Conservation (phyloP, 2,113 vertebrate genomes). For the Phyllostomus discolor region DNA sequence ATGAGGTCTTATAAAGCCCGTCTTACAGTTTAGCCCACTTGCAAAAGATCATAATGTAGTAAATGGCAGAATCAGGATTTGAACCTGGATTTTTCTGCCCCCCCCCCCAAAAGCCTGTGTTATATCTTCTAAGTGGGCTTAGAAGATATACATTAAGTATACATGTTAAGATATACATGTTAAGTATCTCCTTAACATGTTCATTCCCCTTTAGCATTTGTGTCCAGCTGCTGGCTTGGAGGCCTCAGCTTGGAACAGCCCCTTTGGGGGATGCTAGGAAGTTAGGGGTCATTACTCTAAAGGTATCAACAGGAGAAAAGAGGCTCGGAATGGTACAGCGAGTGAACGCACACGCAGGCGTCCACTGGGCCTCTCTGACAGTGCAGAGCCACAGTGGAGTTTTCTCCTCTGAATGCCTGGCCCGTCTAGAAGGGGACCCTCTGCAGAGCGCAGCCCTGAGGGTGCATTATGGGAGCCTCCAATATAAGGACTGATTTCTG, state of each 20-base stretch:
- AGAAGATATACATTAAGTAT: too few relatives aligned
- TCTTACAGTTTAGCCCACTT: background rate
- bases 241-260: background rate
- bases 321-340: accelerated
- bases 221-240: background rate
- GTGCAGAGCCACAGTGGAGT: accelerated
- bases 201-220: background rate
- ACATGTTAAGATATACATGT: too few relatives aligned
- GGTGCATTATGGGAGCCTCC: background rate
- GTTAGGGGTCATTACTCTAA: background rate
- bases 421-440: background rate
- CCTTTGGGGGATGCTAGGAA: background rate
- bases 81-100: background rate
- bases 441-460: background rate
- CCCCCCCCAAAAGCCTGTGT: background rate
- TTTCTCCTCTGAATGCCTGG: accelerated
- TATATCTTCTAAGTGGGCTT: background rate
- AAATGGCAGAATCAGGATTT: background rate
- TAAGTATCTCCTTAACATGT: background rate
- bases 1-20: background rate
- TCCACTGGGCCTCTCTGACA: background rate
- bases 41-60: background rate
- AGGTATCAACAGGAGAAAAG: background rate
- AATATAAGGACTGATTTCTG: background rate
- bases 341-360: accelerated